phyloP scores from a whole-genome alignment of 2,888 invertebrate genomes.

The Drosophila prolongata region DNA sequence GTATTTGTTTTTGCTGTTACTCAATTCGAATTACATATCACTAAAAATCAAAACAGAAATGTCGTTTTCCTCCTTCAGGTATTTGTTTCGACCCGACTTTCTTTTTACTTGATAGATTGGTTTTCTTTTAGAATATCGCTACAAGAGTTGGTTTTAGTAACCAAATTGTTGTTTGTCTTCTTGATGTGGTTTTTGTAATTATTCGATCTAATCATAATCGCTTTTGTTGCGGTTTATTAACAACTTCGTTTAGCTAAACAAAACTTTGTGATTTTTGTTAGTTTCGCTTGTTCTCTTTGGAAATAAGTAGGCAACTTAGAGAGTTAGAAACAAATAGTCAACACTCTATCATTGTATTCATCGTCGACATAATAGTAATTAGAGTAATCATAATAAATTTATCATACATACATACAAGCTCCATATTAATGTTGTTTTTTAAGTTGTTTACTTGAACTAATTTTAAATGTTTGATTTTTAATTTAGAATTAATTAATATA shows the following conservation, averaged over 20 bases:
- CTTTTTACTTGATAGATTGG: constrained; percentile 36
- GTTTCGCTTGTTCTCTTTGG: constrained; percentile 36
- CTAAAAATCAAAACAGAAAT: constrained; percentile 66
- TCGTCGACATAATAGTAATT: constrained; percentile 52
- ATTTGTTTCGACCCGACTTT: constrained; percentile 36
- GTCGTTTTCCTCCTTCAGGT: constrained; percentile 17
- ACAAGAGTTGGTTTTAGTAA: constrained; percentile 59
- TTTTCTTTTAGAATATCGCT: constrained; percentile 74
- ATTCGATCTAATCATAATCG: constrained; percentile 42
- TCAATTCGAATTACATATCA: constrained; percentile 67
- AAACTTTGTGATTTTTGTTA: constrained; percentile 32
- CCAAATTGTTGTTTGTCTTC: constrained; percentile 52
- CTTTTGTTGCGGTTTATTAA: constrained; percentile 23
- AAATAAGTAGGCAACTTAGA: constrained; percentile 51
- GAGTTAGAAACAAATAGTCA: constrained; percentile 59
- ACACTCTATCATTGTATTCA: constrained; percentile 45
- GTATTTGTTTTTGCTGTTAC: constrained; percentile 50
- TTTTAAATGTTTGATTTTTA: constrained; percentile 74
- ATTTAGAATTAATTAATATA: constrained; percentile 71
- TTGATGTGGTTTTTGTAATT: constrained; percentile 30
- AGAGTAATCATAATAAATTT: constrained; percentile 65
- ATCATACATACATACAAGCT: constrained; percentile 75
- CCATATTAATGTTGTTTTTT: constrained; percentile 48
- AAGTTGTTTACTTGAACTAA: constrained; percentile 58
- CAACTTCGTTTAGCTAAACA: constrained; percentile 52